phyloP scores from a whole-genome alignment of 2,888 invertebrate species.

The Diplolepis rosae region DNA sequence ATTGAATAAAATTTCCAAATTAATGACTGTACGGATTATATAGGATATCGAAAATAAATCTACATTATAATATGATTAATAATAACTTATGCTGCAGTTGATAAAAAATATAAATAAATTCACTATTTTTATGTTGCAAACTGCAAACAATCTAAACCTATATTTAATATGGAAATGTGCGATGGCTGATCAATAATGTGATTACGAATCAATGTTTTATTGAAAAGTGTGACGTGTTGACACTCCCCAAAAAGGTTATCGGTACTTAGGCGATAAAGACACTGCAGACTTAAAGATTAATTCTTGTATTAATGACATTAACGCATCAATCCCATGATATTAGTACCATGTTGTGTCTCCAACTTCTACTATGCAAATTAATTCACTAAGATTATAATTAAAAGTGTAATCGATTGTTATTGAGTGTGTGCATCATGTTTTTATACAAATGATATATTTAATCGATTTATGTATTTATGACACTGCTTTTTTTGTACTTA shows the following conservation, averaged over 20 bases:
- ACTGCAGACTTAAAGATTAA: constrained; percentile 35
- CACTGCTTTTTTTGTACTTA: not conserved
- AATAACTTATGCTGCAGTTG: no score
- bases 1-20: no score
- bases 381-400: not conserved
- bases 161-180: constrained; percentile 24
- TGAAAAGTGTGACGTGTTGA: constrained; percentile 44
- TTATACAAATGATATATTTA: no score
- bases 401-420: not conserved
- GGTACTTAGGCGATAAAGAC: constrained; percentile 41
- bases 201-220: constrained; percentile 48
- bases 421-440: no score
- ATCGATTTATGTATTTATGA: constrained; percentile 7
- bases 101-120: no score
- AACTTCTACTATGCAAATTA: constrained; percentile 47
- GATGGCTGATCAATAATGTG: constrained; percentile 6
- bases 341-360: constrained; percentile 51
- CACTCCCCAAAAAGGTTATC: constrained; percentile 52
- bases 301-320: constrained; percentile 4
- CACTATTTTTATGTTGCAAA: no score
- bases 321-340: constrained; percentile 50
- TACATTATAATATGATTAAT: no score
- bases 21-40: no score
- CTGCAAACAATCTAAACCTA: no score
- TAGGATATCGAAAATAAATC: no score